These are phyloP conservation scores for Agonum fuliginosum DNA, from an alignment of 2,888 invertebrate species.

Conservation along the genomic window DNA sequence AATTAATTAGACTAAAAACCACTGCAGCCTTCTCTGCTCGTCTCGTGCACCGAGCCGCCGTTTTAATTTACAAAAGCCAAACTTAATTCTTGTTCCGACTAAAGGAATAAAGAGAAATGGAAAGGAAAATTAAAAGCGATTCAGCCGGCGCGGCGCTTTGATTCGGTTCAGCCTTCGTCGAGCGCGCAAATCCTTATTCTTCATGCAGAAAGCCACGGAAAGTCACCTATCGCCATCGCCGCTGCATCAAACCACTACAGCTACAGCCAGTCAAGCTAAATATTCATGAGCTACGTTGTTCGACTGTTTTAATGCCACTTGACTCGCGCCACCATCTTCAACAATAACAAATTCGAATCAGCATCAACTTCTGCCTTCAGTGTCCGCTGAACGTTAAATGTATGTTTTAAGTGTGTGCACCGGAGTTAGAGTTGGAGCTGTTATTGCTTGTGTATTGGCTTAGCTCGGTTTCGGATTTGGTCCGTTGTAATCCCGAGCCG, in stretches of 20 bases:
- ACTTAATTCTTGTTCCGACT: slow-evolving; percentile 75
- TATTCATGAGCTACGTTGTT: slow-evolving; percentile 50
- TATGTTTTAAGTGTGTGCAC: slow-evolving; percentile 51
- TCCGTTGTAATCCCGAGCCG: slow-evolving; percentile 65
- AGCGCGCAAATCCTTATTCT: slow-evolving; percentile 67
- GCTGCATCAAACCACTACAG: neutral
- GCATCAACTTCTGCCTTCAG: neutral
- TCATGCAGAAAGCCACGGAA: slow-evolving; percentile 65
- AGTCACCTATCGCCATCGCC: slow-evolving; percentile 60
- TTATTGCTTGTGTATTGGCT: slow-evolving; percentile 68
- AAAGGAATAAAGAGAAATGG: slow-evolving; percentile 75
- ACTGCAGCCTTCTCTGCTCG: slow-evolving; percentile 70
- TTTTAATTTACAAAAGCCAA: slow-evolving; percentile 76
- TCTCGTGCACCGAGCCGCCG: slow-evolving; percentile 67
- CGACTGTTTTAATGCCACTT: slow-evolving; percentile 59
- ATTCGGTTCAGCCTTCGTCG: slow-evolving; percentile 71
- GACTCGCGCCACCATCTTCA: slow-evolving; percentile 44
- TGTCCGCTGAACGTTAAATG: neutral
- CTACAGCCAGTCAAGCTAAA: slow-evolving; percentile 22
- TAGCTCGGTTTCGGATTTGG: slow-evolving; percentile 66
- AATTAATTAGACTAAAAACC: slow-evolving; percentile 76
- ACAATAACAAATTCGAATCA: slow-evolving; percentile 56
- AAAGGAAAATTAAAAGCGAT: slow-evolving; percentile 76
- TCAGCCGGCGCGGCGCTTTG: slow-evolving; percentile 72
- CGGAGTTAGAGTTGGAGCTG: slow-evolving; percentile 58